Evolutionary conservation across 2,113 vertebrate species (phyloP).

Genomic region (Nesogale talazaci): DNA sequence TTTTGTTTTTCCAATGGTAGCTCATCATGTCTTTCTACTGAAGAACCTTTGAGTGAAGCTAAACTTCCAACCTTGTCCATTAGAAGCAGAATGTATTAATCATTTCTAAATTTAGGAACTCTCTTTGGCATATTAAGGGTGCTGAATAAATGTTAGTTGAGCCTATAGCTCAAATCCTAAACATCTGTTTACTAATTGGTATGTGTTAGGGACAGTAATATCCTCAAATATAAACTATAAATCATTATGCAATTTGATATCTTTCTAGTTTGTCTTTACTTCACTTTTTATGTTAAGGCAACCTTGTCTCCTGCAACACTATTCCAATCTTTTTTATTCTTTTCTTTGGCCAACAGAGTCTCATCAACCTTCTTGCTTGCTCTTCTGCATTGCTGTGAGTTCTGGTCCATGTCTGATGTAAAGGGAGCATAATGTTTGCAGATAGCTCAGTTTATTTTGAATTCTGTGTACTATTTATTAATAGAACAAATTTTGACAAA

Average conservation of each 20-base stretch:
- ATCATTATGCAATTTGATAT: background rate
- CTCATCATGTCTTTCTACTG: background rate
- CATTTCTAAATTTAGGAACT: background rate
- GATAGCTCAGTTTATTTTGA: background rate
- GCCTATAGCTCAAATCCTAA: background rate
- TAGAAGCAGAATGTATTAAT: background rate
- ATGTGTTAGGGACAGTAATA: background rate
- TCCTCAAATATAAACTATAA: background rate
- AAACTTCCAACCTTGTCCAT: background rate
- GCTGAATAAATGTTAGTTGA: background rate
- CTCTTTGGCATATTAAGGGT: background rate
- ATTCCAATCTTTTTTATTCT: background rate
- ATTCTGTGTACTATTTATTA: slow-evolving; percentile 10
- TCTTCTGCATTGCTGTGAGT: background rate
- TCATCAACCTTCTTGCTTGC: background rate
- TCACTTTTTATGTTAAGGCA: background rate
- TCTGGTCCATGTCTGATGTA: background rate
- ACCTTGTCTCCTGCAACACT: background rate
- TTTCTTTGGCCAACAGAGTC: background rate
- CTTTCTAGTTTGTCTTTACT: background rate
- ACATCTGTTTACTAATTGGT: no score
- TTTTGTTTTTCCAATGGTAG: background rate
- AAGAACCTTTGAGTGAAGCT: background rate
- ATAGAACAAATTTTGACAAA: background rate
- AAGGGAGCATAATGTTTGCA: slow-evolving; percentile 21